Evolutionary conservation across 2,797 vertebrate species (phyloP), one percentile per base, ranked within the genome.

Genomic region (Parotocinclus haroldoi): DNA sequence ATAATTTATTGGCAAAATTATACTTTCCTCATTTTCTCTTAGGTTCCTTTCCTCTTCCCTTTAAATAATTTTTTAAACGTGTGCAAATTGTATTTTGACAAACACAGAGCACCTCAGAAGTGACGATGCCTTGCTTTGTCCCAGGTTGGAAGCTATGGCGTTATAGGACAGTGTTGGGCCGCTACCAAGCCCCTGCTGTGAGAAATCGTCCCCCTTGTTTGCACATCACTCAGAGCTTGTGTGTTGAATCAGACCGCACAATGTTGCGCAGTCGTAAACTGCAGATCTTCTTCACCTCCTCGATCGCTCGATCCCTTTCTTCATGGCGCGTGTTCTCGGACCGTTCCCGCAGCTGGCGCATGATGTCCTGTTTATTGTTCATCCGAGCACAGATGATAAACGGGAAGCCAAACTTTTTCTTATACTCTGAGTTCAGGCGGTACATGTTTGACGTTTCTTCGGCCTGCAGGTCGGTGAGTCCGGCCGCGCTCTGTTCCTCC

Each of bases 251-350:
- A 5, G 63, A 17, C 0, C 60, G 40, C 19, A 81, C 83, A 16
- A 91, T 80, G 36, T 76, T 76, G 0, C 78, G 80, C 5, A 94
- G 80, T 4, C 93, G 89, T 70, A 93, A 79, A 58, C 50, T 82
- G 55, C 88, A 83, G 44, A 94, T 92, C 80, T 91, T 92, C 78
- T 92, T 92, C 72, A 93, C 91, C 78, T 95, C 91, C n/a, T 78
- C 83, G 44, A 93, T 80, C 18, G 88, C 90, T 8, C 62, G 71
- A 12, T 37, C 71, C 57, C 85, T 82, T 80, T 95, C 93, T 48
- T 17, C 71, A 0, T 65, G 63, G 0, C 57, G 79, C 51, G 78
- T 73, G 58, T 87, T 79, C 0, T 0, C 55, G 8, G 89, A 76
- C 0, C 92, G 85, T 76, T 78, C 81, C 7, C 49, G 58, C 61